A percentile compares a stretch with the other conserved stretches of the same genome.
Evolutionary conservation across 2,888 invertebrate genomes (phyloP).

Genomic region (Schrankia costaestrigalis): DNA sequence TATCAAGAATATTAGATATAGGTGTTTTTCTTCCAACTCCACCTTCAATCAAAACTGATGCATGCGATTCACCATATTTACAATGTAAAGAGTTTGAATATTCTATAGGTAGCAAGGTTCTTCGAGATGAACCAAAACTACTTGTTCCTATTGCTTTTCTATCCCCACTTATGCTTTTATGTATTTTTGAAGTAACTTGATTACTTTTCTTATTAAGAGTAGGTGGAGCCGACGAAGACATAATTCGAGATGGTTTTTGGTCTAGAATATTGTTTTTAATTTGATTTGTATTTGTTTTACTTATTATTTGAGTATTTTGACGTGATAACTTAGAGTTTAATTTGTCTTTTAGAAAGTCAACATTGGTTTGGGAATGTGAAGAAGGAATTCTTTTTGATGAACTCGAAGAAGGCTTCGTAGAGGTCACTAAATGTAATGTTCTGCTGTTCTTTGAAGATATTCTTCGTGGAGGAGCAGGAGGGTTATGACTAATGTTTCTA

Average conservation of each 20-base stretch:
- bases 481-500: conserved; percentile 53
- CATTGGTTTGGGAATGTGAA: conserved; percentile 67
- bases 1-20: conserved; percentile 72
- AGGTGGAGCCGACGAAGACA: conserved; percentile 69
- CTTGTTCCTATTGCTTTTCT: conserved; percentile 57
- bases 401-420: conserved; percentile 63
- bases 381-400: conserved; percentile 54
- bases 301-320: conserved; percentile 69
- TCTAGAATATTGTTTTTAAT: conserved; percentile 22
- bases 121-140: conserved; percentile 70
- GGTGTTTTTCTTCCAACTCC: conserved; percentile 75
- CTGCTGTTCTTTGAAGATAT: conserved; percentile 87
- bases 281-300: conserved; percentile 29
- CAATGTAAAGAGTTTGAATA: conserved; percentile 53
- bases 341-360: conserved; percentile 82
- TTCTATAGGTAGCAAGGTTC: conserved; percentile 67
- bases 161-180: conserved; percentile 38
- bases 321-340: conserved; percentile 80
- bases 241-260: conserved; percentile 45
- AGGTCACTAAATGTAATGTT: conserved; percentile 83
- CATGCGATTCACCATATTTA: conserved; percentile 46
- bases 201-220: conserved; percentile 61
- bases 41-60: conserved; percentile 66
- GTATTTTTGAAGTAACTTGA: conserved; percentile 28
- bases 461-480: conserved; percentile 88